Conservation (phyloP, 2,888 invertebrate genomes). For the Imbricaverruca yamaguchii region DNA sequence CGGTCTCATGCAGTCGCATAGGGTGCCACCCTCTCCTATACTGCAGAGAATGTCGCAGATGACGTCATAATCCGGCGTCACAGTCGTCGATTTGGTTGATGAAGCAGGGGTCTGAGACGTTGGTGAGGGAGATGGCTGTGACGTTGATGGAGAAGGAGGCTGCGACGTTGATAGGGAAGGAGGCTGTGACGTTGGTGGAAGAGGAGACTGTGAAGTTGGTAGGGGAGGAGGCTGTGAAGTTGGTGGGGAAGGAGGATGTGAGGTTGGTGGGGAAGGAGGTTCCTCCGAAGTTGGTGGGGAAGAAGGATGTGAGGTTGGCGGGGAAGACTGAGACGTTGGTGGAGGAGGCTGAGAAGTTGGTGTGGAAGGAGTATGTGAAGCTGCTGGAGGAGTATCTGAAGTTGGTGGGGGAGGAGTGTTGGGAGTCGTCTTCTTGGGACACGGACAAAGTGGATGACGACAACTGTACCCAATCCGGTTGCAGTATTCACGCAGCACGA, state of each 20-base stretch:
- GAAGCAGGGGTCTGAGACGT: neutral
- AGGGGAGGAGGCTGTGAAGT: neutral
- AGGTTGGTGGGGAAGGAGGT: neutral
- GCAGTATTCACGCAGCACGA: neutral
- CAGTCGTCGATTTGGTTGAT: neutral
- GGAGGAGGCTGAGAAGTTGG: neutral
- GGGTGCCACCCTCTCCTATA: neutral
- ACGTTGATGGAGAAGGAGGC: neutral
- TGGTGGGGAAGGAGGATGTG: neutral
- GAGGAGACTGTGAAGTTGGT: neutral
- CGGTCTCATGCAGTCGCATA: neutral
- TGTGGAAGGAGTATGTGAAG: neutral
- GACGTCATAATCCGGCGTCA: neutral
- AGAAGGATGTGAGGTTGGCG: neutral
- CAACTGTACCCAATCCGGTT: neutral
- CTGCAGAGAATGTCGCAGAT: neutral
- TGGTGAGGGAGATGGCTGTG: neutral
- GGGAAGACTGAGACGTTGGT: neutral
- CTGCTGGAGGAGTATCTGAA: neutral
- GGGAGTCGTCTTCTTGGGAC: neutral
- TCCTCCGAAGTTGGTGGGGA: neutral
- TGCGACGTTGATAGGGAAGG: neutral
- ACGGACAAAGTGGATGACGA: neutral
- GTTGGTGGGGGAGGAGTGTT: neutral
- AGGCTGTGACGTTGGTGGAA: neutral